phyloP scores from a whole-genome alignment of 2,888 invertebrate genomes.

The Cantharis nigra region DNA sequence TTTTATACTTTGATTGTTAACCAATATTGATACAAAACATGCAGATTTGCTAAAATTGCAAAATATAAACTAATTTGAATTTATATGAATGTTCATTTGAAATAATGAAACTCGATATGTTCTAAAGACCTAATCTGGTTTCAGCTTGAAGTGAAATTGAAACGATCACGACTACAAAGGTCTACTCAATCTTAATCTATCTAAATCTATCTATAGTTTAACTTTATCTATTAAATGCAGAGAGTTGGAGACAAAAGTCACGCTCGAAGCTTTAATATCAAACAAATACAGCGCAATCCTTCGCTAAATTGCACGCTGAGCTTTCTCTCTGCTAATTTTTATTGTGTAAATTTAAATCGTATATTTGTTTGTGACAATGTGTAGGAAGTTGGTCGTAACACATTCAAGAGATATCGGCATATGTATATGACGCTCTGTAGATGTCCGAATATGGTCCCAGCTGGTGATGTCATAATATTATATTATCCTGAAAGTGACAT shows the following conservation, averaged over 20 bases:
- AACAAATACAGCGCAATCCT: background rate
- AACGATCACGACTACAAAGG: constrained; percentile 31
- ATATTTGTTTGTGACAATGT: constrained; percentile 35
- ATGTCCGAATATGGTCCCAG: constrained; percentile 41
- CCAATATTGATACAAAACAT: background rate
- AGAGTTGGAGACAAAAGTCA: constrained; percentile 44
- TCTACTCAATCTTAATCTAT: constrained; percentile 51
- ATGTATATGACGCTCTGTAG: constrained; percentile 47
- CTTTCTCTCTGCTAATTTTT: background rate
- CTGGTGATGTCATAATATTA: constrained; percentile 47
- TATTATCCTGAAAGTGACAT: constrained; percentile 45
- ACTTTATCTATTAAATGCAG: constrained; percentile 50
- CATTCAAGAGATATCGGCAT: constrained; percentile 48
- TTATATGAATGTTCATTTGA: constrained; percentile 7
- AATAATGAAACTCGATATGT: constrained; percentile 23
- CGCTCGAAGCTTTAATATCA: background rate
- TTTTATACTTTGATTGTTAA: constrained; percentile 6
- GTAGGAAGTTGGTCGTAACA: constrained; percentile 43
- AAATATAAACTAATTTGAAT: constrained; percentile 3
- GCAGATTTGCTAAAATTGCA: background rate
- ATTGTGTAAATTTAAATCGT: background rate
- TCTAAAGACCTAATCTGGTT: constrained; percentile 19
- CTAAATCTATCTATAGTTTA: constrained; percentile 53
- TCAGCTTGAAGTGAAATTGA: constrained; percentile 14
- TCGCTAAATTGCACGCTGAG: background rate